phyloP scores from a whole-genome alignment of 2,888 invertebrate species.

The Aspidiotus destructor region DNA sequence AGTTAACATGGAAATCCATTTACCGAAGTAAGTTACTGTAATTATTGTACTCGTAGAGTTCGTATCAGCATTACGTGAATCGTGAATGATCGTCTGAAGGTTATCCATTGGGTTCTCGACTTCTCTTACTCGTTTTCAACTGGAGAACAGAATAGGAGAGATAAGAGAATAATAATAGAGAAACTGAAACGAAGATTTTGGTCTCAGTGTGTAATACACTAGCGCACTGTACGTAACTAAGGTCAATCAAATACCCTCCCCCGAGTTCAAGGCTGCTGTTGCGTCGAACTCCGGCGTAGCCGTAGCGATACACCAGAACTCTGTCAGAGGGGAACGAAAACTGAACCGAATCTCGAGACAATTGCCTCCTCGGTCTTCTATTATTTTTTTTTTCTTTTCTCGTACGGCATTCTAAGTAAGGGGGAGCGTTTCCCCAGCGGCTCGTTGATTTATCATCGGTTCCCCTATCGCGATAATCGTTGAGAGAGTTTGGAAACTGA shows the following conservation, averaged over 20 bases:
- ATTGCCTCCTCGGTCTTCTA: constrained; percentile 30
- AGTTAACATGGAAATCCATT: too few species aligned
- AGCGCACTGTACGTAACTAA: constrained; percentile 21
- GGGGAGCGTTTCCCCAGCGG: constrained; percentile 24
- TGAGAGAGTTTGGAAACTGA: constrained; percentile 25
- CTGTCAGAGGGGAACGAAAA: constrained; percentile 13
- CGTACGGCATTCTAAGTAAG: neutral
- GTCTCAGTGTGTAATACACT: constrained; percentile 1
- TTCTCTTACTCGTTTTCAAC: constrained; percentile 9
- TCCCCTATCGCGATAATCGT: constrained; percentile 25
- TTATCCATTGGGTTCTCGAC: constrained; percentile 3
- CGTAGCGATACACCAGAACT: neutral
- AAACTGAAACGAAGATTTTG: constrained; percentile 17
- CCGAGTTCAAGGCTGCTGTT: constrained; percentile 35
- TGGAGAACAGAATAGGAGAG: constrained; percentile 6
- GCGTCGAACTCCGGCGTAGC: constrained; percentile 20
- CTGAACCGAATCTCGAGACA: constrained; percentile 30
- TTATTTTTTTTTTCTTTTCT: constrained; percentile 16
- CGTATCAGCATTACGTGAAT: too few species aligned
- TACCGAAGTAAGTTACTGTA: too few species aligned
- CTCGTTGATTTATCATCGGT: constrained; percentile 28
- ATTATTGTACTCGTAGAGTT: too few species aligned
- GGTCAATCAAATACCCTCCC: constrained; percentile 34
- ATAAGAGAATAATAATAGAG: neutral
- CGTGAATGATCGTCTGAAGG: constrained; percentile 32